phyloP scores from a whole-genome alignment of 2,888 invertebrate species.

The Metallyticus violacea region DNA sequence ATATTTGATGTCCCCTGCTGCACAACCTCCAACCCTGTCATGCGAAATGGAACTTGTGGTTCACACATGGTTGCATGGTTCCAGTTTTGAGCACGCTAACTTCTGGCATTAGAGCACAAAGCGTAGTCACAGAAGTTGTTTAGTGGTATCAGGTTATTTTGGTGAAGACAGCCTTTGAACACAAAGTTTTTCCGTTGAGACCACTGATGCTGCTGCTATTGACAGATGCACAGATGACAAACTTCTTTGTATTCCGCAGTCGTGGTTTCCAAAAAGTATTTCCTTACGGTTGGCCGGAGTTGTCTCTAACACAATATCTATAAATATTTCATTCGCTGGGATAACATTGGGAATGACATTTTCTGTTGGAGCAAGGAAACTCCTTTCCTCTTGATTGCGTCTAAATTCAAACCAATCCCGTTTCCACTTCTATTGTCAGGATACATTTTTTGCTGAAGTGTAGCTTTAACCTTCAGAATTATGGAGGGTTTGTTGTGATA shows the following conservation, averaged over 20 bases:
- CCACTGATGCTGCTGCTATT: neutral
- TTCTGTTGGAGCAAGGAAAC: no score
- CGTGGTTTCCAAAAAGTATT: no score
- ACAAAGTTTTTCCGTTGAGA: neutral
- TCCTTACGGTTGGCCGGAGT: no score
- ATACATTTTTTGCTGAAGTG: no score
- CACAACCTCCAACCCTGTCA: neutral
- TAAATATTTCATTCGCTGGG: neutral
- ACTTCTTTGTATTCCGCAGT: neutral
- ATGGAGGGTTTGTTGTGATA: no score
- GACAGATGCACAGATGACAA: neutral
- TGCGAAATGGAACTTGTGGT: neutral
- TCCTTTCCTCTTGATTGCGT: neutral
- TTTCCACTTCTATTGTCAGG: no score
- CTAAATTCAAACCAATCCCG: no score
- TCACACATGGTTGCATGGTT: neutral
- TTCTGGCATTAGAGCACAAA: neutral
- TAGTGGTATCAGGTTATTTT: neutral
- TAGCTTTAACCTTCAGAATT: no score
- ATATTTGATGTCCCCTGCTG: no score
- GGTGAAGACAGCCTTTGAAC: neutral
- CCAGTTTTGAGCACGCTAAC: neutral
- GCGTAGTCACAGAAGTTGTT: neutral
- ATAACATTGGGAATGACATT: neutral
- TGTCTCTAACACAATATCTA: neutral